A percentile compares a stretch with the other conserved stretches of the same genome.
phyloP scores from a whole-genome alignment of 2,113 vertebrate species.

The Jaculus jaculus region DNA sequence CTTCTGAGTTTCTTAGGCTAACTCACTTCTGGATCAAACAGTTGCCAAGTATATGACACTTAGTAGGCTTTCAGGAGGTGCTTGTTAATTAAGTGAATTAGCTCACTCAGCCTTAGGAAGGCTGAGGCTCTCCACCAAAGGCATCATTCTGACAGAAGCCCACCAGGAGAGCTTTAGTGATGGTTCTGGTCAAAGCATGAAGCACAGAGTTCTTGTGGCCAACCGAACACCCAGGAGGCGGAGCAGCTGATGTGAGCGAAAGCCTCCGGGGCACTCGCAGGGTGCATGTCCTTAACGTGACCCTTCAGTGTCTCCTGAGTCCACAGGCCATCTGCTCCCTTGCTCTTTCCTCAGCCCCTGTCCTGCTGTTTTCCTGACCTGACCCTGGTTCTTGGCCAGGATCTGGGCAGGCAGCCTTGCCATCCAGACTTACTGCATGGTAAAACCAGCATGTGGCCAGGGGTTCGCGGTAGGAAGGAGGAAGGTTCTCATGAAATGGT shows the following conservation, averaged over 20 bases:
- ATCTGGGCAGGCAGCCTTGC: neutral
- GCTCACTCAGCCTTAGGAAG: neutral
- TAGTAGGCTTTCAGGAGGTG: neutral
- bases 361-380: neutral
- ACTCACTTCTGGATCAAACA: neutral
- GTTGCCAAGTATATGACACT: neutral
- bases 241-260: neutral
- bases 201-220: neutral
- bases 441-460: neutral
- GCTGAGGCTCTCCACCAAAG: accelerated
- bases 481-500: neutral
- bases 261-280: accelerated
- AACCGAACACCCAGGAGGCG: neutral
- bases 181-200: neutral
- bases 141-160: accelerated
- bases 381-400: neutral
- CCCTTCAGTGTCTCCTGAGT: no score
- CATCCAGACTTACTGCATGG: neutral
- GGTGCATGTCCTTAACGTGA: no score
- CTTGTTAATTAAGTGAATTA: neutral
- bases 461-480: neutral
- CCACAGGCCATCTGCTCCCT: accelerated
- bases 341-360: neutral
- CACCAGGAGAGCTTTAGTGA: neutral
- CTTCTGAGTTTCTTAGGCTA: neutral